phyloP scores from a whole-genome alignment of 2,888 invertebrate genomes.

The Altica lythri region DNA sequence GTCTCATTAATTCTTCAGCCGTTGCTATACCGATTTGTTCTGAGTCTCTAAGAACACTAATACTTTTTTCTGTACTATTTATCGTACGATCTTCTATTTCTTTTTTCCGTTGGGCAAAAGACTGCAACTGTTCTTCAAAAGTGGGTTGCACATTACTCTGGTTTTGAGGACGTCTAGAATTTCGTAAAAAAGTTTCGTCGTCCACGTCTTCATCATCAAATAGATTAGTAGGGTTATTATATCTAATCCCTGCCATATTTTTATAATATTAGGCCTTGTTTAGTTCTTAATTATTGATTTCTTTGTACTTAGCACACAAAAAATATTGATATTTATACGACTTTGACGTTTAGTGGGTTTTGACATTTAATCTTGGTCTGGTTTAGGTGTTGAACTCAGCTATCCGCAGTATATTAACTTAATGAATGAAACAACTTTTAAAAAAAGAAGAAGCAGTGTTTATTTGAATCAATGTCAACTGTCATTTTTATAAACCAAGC shows the following conservation, averaged over 20 bases:
- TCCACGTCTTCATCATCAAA: conserved; percentile 76
- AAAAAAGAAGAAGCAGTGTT: too few species aligned
- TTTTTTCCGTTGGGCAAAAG: conserved; percentile 72
- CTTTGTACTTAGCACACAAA: too few species aligned
- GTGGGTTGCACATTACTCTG: conserved; percentile 42
- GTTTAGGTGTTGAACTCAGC: too few species aligned
- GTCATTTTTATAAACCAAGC: conserved; percentile 9
- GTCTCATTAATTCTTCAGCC: conserved; percentile 87
- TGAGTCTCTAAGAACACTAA: conserved; percentile 83
- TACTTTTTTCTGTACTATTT: conserved; percentile 78
- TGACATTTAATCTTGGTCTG: too few species aligned
- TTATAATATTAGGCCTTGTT: too few species aligned
- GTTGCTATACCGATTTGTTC: conserved; percentile 93
- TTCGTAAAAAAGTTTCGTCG: conserved; percentile 80
- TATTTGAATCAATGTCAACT: conserved; percentile 11
- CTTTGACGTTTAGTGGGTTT: too few species aligned
- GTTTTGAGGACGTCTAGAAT: conserved; percentile 59
- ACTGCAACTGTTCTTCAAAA: conserved; percentile 72
- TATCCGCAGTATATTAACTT: too few species aligned
- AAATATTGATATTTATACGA: too few species aligned
- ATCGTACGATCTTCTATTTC: conserved; percentile 84
- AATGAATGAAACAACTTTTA: too few species aligned
- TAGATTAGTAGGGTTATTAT: conserved; percentile 66
- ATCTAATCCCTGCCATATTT: conserved; percentile 65
- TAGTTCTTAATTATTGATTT: too few species aligned